phyloP scores from a whole-genome alignment of 2,888 invertebrate species.

The Cyaniris semiargus region DNA sequence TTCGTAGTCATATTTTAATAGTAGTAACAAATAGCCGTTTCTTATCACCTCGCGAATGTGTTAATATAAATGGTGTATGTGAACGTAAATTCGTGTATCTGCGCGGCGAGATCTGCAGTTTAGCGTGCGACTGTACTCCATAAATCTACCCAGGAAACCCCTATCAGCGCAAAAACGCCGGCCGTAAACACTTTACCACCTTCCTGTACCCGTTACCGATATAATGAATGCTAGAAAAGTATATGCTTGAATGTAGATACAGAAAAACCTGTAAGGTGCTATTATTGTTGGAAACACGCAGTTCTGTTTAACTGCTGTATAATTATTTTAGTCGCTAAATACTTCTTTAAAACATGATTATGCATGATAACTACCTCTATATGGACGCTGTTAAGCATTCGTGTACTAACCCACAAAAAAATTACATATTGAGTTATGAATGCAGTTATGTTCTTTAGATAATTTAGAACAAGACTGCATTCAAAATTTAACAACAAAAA shows the following conservation, averaged over 20 bases:
- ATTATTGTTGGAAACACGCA: neutral
- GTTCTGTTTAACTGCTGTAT: neutral
- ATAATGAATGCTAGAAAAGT: conserved; percentile 29
- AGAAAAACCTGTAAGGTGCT: neutral
- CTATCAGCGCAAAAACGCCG: conserved; percentile 51
- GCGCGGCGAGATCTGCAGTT: conserved; percentile 47
- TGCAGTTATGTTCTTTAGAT: no score
- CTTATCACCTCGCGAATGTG: conserved; percentile 7
- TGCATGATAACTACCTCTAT: neutral
- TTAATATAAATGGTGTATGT: conserved; percentile 28
- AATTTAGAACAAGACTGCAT: no score
- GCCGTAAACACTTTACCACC: conserved; percentile 67
- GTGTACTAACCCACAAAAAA: no score
- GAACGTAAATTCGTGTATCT: conserved; percentile 43
- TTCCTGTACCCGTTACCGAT: conserved; percentile 50
- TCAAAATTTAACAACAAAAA: no score
- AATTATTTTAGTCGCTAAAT: neutral
- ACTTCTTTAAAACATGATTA: neutral
- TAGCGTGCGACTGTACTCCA: conserved; percentile 49
- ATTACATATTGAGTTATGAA: no score
- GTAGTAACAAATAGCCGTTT: neutral
- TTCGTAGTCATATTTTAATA: neutral
- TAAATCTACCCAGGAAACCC: conserved; percentile 48
- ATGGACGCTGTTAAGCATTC: no score
- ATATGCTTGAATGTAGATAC: neutral